Conservation (phyloP, 1,140 invertebrate species). For the Brachionus plicatilis region DNA sequence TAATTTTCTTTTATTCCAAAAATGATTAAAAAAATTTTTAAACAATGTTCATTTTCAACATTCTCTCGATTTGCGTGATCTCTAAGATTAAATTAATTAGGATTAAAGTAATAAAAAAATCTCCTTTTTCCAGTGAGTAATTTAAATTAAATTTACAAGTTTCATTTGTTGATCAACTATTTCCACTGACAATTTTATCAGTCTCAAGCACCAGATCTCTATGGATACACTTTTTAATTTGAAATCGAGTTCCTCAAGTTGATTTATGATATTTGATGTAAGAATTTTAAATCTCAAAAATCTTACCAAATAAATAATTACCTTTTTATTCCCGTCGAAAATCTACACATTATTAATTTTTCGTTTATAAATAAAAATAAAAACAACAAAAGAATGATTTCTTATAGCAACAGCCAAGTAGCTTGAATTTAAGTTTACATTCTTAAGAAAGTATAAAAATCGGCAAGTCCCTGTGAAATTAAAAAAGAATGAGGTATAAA, state of each 20-base stretch:
- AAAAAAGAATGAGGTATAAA: constrained; percentile 20
- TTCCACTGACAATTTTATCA: constrained; percentile 18
- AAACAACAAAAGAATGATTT: constrained; percentile 23
- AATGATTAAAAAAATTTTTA: not conserved
- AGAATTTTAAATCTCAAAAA: not conserved
- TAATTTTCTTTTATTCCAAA: too few relatives aligned
- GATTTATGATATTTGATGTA: not conserved
- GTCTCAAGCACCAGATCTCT: not conserved
- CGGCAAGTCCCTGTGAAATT: not conserved
- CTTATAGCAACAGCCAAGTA: constrained; percentile 26
- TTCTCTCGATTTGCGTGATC: not conserved
- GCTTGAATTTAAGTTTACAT: not conserved
- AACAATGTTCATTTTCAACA: not conserved
- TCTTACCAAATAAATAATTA: not conserved
- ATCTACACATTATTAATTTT: not conserved
- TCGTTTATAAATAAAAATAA: not conserved
- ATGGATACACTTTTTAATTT: not conserved
- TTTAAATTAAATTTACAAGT: not conserved
- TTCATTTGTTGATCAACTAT: not conserved
- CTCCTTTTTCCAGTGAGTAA: not conserved
- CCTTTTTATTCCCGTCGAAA: not conserved
- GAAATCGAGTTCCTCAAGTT: not conserved
- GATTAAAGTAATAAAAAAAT: not conserved
- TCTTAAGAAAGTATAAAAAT: not conserved
- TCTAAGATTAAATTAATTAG: not conserved